Base-by-base conservation (phyloP, 1,140 invertebrate genomes). In the Luehdorfia chinensis region DNA sequence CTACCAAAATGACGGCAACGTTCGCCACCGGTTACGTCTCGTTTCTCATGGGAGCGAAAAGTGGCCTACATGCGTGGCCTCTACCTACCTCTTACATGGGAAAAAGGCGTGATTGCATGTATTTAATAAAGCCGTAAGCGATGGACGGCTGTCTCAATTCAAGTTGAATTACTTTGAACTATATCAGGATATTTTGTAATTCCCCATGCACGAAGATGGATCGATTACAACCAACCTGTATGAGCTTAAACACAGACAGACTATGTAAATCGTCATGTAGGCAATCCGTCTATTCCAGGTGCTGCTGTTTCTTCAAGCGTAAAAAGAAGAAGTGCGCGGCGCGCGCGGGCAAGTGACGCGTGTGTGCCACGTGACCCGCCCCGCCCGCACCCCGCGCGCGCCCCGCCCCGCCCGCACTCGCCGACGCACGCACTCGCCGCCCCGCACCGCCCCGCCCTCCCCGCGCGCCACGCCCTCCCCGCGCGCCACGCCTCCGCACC, bases 251-350 rank as follows among this genome's bases (percentile, higher is more conserved):
- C 49, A 23, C 41, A 62, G 64, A 57, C 81, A 85, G 81, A 85
- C 77, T 70, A 64, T 72, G 63, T 75, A 84, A 85, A 85, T 85
- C 81, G 60, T 84, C 77, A 84, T 84, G 66, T 64, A 84, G 76
- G 58, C 79, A 84, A 84, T 80, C 79, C 50, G 72, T 81, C 59
- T 89, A 89, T 92, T 93, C 80, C 92, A 97, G 96, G 91, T 96
- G 95, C 89, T 97, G 96, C 90, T 97, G 95, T 88, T 97, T 97
- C 92, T 97, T 97, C 91, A 96, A 96, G 87, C 92, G 95, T 84
- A 96, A 96, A 93, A 97, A 97, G 94, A 97, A 97, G 92, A 97
- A 97, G 91, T 90, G 87, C 79, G 92, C 91, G 69, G 91, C 91
- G 47, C 90, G 93, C 68, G 91, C 92, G 61, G 78, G 75, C 81